Conservation (phyloP, 2,888 invertebrate genomes). For the Agriopis marginaria region DNA sequence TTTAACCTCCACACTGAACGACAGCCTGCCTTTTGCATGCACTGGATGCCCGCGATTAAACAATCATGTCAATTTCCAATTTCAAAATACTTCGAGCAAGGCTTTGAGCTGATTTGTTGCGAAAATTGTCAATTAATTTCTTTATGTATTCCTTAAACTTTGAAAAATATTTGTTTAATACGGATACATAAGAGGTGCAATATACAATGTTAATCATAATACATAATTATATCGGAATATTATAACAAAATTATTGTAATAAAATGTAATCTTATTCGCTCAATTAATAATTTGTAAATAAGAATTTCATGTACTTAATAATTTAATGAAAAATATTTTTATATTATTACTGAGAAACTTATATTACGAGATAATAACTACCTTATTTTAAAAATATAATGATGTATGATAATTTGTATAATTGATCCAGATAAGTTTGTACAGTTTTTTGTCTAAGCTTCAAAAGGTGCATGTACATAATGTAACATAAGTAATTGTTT, state of each 20-base stretch:
- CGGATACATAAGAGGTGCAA: conserved; percentile 50
- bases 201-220: conserved; percentile 39
- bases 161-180: background rate
- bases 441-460: conserved; percentile 31
- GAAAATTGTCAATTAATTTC: no score
- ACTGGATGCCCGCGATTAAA: no score
- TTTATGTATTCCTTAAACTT: no score
- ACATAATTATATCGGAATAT: conserved; percentile 4
- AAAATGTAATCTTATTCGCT: conserved; percentile 30
- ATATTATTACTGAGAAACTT: background rate
- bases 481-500: conserved; percentile 57
- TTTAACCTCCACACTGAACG: no score
- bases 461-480: conserved; percentile 66
- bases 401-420: background rate
- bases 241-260: background rate
- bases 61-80: no score
- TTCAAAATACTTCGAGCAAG: no score
- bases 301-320: background rate
- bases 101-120: no score
- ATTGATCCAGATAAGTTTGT: background rate
- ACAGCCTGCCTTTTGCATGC: no score
- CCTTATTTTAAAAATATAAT: background rate
- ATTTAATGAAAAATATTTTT: background rate
- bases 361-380: conserved; percentile 5
- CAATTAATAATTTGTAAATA: conserved; percentile 24